These are phyloP conservation scores for Lithophane semibrunnea DNA, from an alignment of 2,888 invertebrate species.

Conservation along the genomic window DNA sequence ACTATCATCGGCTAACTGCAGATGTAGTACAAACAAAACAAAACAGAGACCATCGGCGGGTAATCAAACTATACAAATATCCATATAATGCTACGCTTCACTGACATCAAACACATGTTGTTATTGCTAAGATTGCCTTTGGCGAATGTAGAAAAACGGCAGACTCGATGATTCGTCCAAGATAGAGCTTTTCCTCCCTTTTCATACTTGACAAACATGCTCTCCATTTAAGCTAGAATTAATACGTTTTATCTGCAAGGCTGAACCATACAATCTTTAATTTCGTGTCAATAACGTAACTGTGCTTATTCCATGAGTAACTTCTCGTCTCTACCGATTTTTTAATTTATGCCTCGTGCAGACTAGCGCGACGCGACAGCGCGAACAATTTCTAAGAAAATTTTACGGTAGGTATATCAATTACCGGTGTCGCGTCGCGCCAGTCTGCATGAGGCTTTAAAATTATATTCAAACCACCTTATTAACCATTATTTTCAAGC, in stretches of 20 bases:
- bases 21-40: conserved; percentile 39
- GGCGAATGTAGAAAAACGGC: conserved; percentile 9
- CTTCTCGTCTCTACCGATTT: conserved; percentile 24
- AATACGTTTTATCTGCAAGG: neutral
- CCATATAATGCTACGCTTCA: conserved; percentile 6
- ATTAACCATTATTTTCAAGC: conserved; percentile 63
- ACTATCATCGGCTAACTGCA: conserved; percentile 22
- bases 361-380: no score
- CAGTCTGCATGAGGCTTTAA: neutral
- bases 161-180: conserved; percentile 1
- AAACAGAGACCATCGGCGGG: conserved; percentile 27
- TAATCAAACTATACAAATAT: conserved; percentile 37
- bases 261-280: neutral
- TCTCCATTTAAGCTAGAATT: neutral
- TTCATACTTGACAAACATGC: neutral
- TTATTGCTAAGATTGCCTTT: conserved; percentile 29
- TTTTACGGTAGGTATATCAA: no score
- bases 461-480: conserved; percentile 52
- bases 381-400: no score
- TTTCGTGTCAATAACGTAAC: neutral
- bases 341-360: neutral
- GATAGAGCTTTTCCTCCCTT: conserved; percentile 3
- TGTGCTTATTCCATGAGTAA: conserved; percentile 5
- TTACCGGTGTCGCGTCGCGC: no score
- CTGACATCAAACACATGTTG: conserved; percentile 26